phyloP scores from a whole-genome alignment of 2,113 vertebrate genomes.

The Engystomops pustulosus region DNA sequence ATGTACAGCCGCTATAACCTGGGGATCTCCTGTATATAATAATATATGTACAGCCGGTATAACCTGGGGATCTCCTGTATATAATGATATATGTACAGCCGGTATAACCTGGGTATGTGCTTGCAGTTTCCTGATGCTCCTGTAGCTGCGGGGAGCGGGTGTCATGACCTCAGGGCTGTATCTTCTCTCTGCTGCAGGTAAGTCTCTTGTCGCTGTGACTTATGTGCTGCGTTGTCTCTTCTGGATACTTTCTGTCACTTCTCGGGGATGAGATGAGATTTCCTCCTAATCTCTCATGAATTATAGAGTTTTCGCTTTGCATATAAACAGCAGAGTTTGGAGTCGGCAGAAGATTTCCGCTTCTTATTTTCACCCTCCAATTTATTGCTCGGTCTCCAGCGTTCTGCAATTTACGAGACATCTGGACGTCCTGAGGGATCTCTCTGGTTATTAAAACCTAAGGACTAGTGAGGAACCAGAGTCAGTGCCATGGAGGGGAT shows the following conservation, averaged over 20 bases:
- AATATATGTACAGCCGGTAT: neutral
- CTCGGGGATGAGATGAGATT: neutral
- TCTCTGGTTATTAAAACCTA: conserved; percentile 18
- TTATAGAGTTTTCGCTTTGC: conserved; percentile 23
- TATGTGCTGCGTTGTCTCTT: neutral
- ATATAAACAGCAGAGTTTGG: conserved; percentile 15
- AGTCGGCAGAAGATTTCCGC: neutral
- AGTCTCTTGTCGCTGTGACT: neutral
- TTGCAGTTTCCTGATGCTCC: neutral
- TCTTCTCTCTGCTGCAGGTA: neutral
- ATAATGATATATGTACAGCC: neutral
- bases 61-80: neutral
- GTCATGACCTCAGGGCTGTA: neutral
- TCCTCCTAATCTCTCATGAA: conserved; percentile 16
- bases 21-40: neutral
- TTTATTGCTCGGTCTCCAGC: conserved; percentile 18
- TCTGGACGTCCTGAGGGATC: neutral
- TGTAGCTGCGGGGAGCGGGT: neutral
- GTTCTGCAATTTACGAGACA: conserved; percentile 16
- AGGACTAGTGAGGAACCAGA: neutral
- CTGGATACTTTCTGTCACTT: neutral
- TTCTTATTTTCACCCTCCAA: neutral
- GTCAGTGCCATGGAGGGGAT: neutral
- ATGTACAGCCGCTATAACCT: neutral
- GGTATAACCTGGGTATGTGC: neutral